Conservation (phyloP, 1,140 invertebrate species). For the Macrotrachela quadricornifera region DNA sequence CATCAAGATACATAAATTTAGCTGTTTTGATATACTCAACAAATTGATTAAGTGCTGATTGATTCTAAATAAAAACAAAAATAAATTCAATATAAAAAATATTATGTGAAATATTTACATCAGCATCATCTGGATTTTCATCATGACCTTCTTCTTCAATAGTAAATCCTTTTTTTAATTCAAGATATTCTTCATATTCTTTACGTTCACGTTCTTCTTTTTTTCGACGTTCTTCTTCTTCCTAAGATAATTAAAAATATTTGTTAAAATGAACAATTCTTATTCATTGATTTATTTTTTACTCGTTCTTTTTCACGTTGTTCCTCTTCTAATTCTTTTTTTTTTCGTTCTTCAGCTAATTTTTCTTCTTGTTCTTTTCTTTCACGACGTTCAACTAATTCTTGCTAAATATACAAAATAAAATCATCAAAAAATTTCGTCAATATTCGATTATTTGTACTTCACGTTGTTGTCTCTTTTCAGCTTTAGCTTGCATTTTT, state of each 20-base stretch:
- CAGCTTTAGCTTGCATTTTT: conserved; percentile 45
- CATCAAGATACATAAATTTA: conserved; percentile 85
- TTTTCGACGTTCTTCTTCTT: conserved; percentile 30
- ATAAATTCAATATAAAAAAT: too few species aligned
- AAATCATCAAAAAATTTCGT: not conserved
- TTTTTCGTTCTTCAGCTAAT: conserved; percentile 26
- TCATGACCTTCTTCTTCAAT: conserved; percentile 74
- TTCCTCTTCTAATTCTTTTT: conserved; percentile 26
- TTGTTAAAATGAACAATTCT: too few species aligned
- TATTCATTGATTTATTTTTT: too few species aligned
- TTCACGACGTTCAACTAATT: conserved; percentile 37
- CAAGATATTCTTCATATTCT: conserved; percentile 57
- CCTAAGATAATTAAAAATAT: conserved; percentile 1
- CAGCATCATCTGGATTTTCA: conserved; percentile 38
- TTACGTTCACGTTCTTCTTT: conserved; percentile 33
- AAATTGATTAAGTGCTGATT: conserved; percentile 20
- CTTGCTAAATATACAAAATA: conserved; percentile 13
- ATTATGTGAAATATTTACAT: conserved; percentile 10
- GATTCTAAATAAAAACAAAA: too few species aligned
- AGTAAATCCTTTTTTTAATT: conserved; percentile 65
- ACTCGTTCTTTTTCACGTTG: conserved; percentile 21
- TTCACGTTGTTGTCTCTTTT: conserved; percentile 60
- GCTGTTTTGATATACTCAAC: conserved; percentile 54
- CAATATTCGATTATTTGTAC: conserved; percentile 36
- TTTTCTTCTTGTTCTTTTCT: conserved; percentile 28